phyloP scores from a whole-genome alignment of 2,888 invertebrate species.

The Leucozona laternaria region DNA sequence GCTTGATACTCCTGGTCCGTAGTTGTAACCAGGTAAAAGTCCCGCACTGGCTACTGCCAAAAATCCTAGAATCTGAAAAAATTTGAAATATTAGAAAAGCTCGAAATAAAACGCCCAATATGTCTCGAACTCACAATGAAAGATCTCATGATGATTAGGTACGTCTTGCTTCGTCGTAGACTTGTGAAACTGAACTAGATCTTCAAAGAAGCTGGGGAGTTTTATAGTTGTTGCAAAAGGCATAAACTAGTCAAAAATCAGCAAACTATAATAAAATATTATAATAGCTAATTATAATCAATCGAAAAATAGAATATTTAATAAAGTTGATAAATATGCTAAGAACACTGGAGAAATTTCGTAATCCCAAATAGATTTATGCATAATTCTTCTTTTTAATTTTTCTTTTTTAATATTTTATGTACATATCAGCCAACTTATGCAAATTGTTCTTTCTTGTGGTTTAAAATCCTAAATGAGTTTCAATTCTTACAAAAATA shows the following conservation, averaged over 20 bases:
- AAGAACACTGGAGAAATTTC: constrained; percentile 34
- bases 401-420: not conserved
- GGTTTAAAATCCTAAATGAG: not conserved
- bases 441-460: constrained; percentile 32
- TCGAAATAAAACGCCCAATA: not conserved
- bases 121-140: constrained; percentile 61
- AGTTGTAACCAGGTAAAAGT: constrained; percentile 24
- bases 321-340: constrained; percentile 5
- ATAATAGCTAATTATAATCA: too few species aligned
- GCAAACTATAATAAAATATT: constrained; percentile 5
- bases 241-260: constrained; percentile 28
- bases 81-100: not conserved
- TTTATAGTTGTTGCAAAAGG: constrained; percentile 61
- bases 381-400: constrained; percentile 20
- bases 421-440: not conserved
- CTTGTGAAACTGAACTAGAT: constrained; percentile 42
- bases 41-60: constrained; percentile 41
- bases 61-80: constrained; percentile 31
- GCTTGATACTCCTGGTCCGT: constrained; percentile 14
- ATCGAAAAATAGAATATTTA: constrained; percentile 30
- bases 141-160: constrained; percentile 56
- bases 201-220: constrained; percentile 9
- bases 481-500: not conserved
- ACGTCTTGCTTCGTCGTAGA: constrained; percentile 50
- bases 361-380: constrained; percentile 34